phyloP scores from a whole-genome alignment of 2,797 vertebrate species.

The Anguilla pacifica region DNA sequence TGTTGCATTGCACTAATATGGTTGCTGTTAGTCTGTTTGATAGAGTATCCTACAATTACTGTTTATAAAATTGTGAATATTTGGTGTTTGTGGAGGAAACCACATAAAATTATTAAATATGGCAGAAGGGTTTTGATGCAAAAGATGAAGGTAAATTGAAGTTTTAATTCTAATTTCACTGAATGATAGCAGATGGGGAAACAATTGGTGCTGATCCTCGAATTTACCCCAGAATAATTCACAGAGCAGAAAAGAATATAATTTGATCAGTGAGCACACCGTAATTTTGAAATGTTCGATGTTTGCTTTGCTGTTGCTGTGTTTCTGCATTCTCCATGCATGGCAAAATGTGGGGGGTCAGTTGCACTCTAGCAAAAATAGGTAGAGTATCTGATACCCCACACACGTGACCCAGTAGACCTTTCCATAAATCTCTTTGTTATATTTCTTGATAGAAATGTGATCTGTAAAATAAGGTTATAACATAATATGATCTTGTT shows the following conservation, averaged over 20 bases:
- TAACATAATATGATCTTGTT: not conserved
- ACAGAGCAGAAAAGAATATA: not conserved
- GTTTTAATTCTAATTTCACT: not conserved
- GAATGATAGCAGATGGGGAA: not conserved
- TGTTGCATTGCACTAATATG: not conserved
- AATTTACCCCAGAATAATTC: not conserved
- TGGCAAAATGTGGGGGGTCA: not conserved
- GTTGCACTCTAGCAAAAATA: not conserved
- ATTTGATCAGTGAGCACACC: not conserved
- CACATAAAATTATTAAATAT: not conserved
- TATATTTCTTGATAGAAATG: not conserved
- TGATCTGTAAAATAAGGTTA: not conserved
- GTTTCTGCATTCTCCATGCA: not conserved
- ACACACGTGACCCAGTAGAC: not conserved
- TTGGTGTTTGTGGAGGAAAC: not conserved
- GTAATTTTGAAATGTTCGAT: not conserved
- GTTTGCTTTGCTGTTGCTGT: not conserved
- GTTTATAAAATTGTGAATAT: not conserved
- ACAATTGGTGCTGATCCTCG: not conserved
- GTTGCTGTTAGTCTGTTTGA: not conserved
- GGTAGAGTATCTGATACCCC: not conserved
- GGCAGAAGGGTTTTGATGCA: not conserved
- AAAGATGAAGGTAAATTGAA: not conserved
- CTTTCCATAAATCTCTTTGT: not conserved
- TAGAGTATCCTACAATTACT: not conserved